Percentiles rank a stretch among this genome's conserved stretches.
Evolutionary conservation across 2,888 invertebrate species (phyloP).

Genomic region (Mallateleia sp.): DNA sequence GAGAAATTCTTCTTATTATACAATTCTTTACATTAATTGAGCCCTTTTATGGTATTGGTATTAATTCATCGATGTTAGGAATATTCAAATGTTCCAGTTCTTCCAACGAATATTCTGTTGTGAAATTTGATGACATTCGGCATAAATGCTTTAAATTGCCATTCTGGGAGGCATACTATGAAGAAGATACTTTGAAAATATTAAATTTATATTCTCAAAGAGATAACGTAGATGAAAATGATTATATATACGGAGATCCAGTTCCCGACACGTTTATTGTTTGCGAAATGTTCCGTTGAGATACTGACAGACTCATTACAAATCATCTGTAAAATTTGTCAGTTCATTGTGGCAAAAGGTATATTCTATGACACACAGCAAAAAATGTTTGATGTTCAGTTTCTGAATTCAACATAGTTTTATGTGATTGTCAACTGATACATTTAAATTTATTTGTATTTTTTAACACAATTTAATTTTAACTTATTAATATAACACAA

Average conservation of each 20-base stretch:
- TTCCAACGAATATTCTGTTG: slow-evolving; percentile 8
- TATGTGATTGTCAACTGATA: too few species aligned
- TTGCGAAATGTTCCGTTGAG: background rate
- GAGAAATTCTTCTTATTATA: background rate
- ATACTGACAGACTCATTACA: too few species aligned
- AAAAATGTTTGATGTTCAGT: too few species aligned
- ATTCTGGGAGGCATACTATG: background rate
- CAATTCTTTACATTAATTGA: background rate
- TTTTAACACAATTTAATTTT: too few species aligned
- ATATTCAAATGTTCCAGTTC: background rate
- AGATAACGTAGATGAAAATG: background rate
- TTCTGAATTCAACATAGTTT: too few species aligned
- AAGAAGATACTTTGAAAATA: background rate
- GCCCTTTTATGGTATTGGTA: background rate
- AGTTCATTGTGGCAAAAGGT: too few species aligned
- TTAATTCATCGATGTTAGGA: background rate
- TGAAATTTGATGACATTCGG: background rate
- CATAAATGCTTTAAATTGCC: slow-evolving; percentile 34
- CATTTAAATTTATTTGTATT: too few species aligned
- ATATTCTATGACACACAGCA: too few species aligned
- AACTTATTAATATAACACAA: too few species aligned
- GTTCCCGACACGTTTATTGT: background rate
- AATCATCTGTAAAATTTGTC: too few species aligned
- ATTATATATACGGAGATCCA: background rate
- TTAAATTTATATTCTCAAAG: background rate